A percentile compares a stretch with the other conserved stretches of the same genome.
Conservation (phyloP, 2,113 vertebrate genomes). For the Oreotragus oreotragus region DNA sequence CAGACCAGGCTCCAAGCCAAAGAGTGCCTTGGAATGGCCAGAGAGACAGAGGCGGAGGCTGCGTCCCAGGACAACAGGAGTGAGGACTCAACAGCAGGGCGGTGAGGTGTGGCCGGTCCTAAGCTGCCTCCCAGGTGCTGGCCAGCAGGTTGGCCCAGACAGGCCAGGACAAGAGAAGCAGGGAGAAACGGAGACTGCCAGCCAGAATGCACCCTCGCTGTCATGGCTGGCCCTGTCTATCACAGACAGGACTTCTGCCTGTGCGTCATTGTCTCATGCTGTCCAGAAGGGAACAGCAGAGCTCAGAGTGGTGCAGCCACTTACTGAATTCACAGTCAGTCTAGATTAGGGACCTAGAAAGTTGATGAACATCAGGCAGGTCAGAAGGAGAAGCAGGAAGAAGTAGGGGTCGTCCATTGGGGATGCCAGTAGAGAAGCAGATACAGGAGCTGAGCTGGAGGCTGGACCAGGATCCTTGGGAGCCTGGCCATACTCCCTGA, state of each 20-base stretch:
- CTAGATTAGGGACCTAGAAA: not conserved
- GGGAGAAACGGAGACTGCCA: not conserved
- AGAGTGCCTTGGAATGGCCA: not conserved
- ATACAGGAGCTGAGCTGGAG: not conserved
- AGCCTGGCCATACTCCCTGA: not conserved
- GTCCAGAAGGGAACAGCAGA: not conserved
- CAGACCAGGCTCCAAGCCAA: not conserved
- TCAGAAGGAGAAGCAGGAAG: not conserved
- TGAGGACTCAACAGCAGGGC: not conserved
- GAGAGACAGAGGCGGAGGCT: not conserved
- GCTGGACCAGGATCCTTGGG: not conserved
- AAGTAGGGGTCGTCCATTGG: accelerated
- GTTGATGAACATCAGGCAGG: not conserved
- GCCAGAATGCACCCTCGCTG: not conserved
- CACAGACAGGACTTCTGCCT: not conserved
- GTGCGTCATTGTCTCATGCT: accelerated
- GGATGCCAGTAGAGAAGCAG: not conserved
- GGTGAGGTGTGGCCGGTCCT: too few relatives aligned
- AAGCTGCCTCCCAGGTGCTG: not conserved
- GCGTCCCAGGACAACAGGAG: not conserved
- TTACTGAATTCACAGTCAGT: not conserved
- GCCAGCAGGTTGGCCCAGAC: not conserved
- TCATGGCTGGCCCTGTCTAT: accelerated
- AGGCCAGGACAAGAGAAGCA: not conserved
- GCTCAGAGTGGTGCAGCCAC: not conserved